Evolutionary conservation across 2,888 invertebrate genomes (phyloP).

Genomic region (Habroteleia sp.): DNA sequence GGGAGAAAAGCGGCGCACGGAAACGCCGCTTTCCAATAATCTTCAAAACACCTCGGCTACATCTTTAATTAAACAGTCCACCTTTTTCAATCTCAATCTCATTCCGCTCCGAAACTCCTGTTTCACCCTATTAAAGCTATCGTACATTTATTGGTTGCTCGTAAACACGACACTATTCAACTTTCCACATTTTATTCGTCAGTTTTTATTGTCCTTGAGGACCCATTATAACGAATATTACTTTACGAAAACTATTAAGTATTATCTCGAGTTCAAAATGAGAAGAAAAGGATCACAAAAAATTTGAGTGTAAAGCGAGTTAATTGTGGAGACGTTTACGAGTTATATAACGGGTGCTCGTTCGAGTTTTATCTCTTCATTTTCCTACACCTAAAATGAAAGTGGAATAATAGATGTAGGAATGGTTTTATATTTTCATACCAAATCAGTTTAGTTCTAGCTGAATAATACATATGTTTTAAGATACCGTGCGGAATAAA

Average conservation of each 20-base stretch:
- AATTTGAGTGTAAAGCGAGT: not conserved
- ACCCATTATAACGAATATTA: conserved; percentile 50
- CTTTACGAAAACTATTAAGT: conserved; percentile 27
- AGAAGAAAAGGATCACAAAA: not conserved
- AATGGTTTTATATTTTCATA: no score
- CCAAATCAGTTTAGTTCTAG: no score
- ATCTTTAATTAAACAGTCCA: conserved; percentile 56
- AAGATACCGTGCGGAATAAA: no score
- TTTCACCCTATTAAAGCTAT: conserved; percentile 52
- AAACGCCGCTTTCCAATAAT: conserved; percentile 36
- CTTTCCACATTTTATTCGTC: conserved; percentile 46
- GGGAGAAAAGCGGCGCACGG: not conserved
- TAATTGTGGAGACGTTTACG: conserved; percentile 8
- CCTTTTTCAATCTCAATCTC: conserved; percentile 56
- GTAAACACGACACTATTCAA: conserved; percentile 51
- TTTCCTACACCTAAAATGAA: not conserved
- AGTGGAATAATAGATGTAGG: no score
- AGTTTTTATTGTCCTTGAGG: conserved; percentile 41
- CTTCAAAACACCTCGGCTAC: conserved; percentile 42
- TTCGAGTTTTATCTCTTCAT: not conserved
- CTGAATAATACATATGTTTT: no score
- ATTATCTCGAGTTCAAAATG: conserved; percentile 20
- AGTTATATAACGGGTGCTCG: conserved; percentile 1
- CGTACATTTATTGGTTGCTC: conserved; percentile 56
- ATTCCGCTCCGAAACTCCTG: conserved; percentile 49